These are phyloP conservation scores for Rallus crepitans DNA, from an alignment of 2,797 vertebrate species.

Conservation along the genomic window DNA sequence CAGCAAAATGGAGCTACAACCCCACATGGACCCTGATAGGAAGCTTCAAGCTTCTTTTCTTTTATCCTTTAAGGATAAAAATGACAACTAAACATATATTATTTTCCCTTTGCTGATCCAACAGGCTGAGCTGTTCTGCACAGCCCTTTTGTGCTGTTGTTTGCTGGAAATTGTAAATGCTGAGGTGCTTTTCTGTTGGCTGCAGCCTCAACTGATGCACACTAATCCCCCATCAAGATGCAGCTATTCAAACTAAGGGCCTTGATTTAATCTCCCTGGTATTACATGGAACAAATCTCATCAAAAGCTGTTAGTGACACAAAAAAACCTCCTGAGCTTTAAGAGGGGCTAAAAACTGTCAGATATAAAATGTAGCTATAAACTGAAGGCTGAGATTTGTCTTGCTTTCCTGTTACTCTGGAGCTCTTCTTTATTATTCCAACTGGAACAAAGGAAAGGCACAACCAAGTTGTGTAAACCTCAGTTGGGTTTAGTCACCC, in stretches of 20 bases:
- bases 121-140: not conserved
- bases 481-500: not conserved
- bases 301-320: not conserved
- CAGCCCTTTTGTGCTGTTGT: not conserved
- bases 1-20: not conserved
- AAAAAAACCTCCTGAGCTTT: not conserved
- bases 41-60: not conserved
- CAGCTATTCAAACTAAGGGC: not conserved
- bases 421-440: not conserved
- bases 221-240: conserved; percentile 47
- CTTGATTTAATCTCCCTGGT: conserved; percentile 49
- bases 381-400: not conserved
- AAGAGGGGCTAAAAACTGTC: not conserved
- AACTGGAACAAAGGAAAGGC: not conserved
- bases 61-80: not conserved
- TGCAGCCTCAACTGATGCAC: not conserved
- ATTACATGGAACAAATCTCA: not conserved
- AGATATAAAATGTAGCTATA: not conserved
- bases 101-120: not conserved
- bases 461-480: not conserved
- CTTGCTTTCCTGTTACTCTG: not conserved
- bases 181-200: conserved; percentile 2
- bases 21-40: not conserved
- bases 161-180: not conserved
- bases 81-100: not conserved